Evolutionary conservation across 1,140 invertebrate genomes (phyloP).

Genomic region (Halotydeus destructor): DNA sequence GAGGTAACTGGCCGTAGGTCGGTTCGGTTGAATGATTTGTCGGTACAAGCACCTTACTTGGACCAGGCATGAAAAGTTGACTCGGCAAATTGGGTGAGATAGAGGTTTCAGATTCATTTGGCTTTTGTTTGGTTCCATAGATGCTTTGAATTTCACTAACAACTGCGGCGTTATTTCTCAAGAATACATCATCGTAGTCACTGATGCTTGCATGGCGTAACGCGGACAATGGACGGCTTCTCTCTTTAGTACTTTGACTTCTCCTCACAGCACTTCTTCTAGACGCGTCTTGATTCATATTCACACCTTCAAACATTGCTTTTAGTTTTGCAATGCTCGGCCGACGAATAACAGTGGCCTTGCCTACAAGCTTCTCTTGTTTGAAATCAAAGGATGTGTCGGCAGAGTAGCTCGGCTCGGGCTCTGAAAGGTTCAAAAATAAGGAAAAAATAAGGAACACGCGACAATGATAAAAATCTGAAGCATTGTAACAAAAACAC

Average conservation of each 20-base stretch:
- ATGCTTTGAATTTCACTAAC: too few species aligned
- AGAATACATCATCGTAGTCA: background rate
- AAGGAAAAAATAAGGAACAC: background rate
- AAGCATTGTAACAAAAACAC: background rate
- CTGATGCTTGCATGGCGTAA: background rate
- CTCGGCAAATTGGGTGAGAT: too few species aligned
- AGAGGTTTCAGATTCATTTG: too few species aligned
- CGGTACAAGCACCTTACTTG: too few species aligned
- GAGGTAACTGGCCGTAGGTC: too few species aligned
- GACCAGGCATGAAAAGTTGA: too few species aligned
- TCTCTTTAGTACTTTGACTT: constrained; percentile 12
- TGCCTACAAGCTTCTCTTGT: constrained; percentile 18
- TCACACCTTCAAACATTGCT: constrained; percentile 27
- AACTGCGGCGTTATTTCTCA: too few species aligned
- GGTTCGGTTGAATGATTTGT: too few species aligned
- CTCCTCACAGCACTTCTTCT: constrained; percentile 1
- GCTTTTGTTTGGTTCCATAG: too few species aligned
- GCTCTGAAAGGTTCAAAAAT: background rate
- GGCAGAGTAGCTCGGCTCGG: background rate
- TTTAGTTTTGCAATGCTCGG: constrained; percentile 29
- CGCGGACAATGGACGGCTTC: background rate
- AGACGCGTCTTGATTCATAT: background rate
- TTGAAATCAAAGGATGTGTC: constrained; percentile 2
- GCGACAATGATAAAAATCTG: background rate
- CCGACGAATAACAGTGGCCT: constrained; percentile 21